Percentiles rank a stretch among this genome's conserved stretches.
phyloP scores from a whole-genome alignment of 2,888 invertebrate genomes.

The Papilio protenor region DNA sequence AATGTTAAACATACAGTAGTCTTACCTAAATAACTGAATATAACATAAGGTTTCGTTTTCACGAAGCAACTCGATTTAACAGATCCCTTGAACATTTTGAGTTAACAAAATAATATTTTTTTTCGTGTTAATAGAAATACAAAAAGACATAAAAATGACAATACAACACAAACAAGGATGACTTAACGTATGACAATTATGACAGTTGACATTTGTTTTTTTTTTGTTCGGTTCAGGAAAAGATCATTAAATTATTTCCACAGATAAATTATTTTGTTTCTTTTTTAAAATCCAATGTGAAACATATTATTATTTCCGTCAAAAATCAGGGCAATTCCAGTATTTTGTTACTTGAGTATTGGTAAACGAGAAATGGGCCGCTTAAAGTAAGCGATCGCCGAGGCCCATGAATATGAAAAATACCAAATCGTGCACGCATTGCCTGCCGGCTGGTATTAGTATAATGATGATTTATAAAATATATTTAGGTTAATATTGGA shows the following conservation, averaged over 20 bases:
- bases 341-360: too few species aligned
- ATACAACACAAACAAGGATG: neutral
- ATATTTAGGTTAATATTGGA: neutral
- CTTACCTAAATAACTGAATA: conserved; percentile 53
- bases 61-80: conserved; percentile 45
- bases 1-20: conserved; percentile 3
- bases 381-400: too few species aligned
- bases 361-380: too few species aligned
- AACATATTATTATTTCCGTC: neutral
- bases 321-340: neutral
- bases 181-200: neutral
- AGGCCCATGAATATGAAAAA: too few species aligned
- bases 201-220: neutral
- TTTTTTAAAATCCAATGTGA: neutral
- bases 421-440: too few species aligned
- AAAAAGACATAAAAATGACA: conserved; percentile 1
- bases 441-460: too few species aligned
- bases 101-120: neutral
- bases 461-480: too few species aligned
- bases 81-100: conserved; percentile 50
- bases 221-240: neutral
- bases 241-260: neutral
- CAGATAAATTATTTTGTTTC: too few species aligned
- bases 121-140: neutral
- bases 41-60: conserved; percentile 48